Evolutionary conservation across 2,888 invertebrate species (phyloP), one percentile per base, ranked within the genome.

Genomic region (Amphimallon solstitiale): DNA sequence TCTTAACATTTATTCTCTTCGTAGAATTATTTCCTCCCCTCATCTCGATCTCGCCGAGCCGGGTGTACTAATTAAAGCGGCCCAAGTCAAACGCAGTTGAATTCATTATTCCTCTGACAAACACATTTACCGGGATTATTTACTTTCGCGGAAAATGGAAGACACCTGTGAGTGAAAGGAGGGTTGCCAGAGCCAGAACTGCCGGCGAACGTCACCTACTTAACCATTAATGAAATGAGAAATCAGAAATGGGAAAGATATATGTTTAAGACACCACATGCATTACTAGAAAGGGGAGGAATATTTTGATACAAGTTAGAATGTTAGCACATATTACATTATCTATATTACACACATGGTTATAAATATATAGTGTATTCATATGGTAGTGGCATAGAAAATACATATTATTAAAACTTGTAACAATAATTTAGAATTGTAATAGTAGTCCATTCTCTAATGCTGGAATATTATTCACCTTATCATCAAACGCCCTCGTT

Each of bases 91-190:
- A 59, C 62, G 51, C 49, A 62, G 40, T 62, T 40, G 51, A 38
- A 62, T 49, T 62, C 62, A 62, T 62, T 62, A 62, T 62, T 62
- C 43, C 38, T 40, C 62, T 49, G 49, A 49, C 40, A 49, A 48
- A 62, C 62, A 21, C 40, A 62, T 49, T 62, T 62, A 29, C 62
- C 40, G 38, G 19, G 34, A 49, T 51, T 62, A 51, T 62, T 62
- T 62, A 62, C 62, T 62, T 62, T 62, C 15, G 51, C 38, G 62
- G 49, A 49, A 62, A 62, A 38, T 38, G 15, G 51, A 62, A 62
- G 51, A 40, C 51, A 62, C 62, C 62, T 62, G 62, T 43, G 49
- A 49, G 51, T 51, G 62, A 62, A 38, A 34, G 23, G 49, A 40
- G 38, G 49, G 49, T 38, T 51, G 62, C 62, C 62, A 17, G 38